Percentiles rank a stretch among this genome's conserved stretches.
Evolutionary conservation across 2,888 invertebrate species (phyloP).

Genomic region (Chelonus formosanus): DNA sequence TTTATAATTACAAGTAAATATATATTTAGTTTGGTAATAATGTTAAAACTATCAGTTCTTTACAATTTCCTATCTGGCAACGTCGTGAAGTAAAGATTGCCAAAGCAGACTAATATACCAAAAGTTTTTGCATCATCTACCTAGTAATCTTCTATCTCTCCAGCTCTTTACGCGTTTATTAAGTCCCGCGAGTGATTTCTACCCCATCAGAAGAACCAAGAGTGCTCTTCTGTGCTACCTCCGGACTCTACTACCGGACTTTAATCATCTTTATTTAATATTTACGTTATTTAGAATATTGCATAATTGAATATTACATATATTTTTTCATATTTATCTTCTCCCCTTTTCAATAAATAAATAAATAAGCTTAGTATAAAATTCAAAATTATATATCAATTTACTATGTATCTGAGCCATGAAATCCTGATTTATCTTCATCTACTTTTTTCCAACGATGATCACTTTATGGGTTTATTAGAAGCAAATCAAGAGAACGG

Average conservation of each 20-base stretch:
- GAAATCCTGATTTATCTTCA: neutral
- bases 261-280: constrained; percentile 23
- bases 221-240: constrained; percentile 5
- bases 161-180: constrained; percentile 59
- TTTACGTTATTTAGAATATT: constrained; percentile 15
- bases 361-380: too few species aligned
- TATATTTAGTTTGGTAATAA: neutral
- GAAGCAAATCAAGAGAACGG: constrained; percentile 58
- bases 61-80: constrained; percentile 40
- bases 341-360: too few species aligned
- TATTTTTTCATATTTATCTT: constrained; percentile 12
- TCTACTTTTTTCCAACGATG: constrained; percentile 35
- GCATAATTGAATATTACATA: too few species aligned
- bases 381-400: neutral
- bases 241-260: constrained; percentile 2
- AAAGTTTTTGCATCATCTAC: constrained; percentile 64
- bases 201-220: constrained; percentile 38
- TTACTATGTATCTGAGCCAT: neutral
- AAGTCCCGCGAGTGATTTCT: constrained; percentile 62
- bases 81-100: constrained; percentile 59
- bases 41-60: constrained; percentile 37
- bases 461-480: constrained; percentile 57
- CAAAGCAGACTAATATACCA: constrained; percentile 62
- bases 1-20: constrained; percentile 20
- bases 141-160: constrained; percentile 59